phyloP scores from a whole-genome alignment of 2,113 vertebrate genomes.

The Alethe diademata region DNA sequence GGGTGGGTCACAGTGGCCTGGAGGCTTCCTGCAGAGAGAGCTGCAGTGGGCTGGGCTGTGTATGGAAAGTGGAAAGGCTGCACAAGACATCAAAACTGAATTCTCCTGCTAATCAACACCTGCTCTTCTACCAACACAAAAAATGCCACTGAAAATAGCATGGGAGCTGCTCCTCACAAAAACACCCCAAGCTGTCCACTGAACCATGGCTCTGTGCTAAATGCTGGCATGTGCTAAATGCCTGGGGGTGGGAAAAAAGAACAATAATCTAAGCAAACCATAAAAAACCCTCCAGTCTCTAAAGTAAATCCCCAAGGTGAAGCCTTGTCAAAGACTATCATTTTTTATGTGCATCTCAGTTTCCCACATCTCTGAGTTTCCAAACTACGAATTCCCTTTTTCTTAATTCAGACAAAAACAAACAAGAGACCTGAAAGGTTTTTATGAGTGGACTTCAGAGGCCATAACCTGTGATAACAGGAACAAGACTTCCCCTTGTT shows the following conservation, averaged over 20 bases:
- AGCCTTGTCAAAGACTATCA: background rate
- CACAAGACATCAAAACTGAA: background rate
- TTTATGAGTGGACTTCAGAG: background rate
- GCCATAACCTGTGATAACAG: background rate
- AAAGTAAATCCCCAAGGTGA: background rate
- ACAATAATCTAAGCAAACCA: background rate
- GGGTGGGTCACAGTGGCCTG: rapidly evolving
- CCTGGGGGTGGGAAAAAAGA: background rate
- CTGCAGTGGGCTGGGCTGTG: background rate
- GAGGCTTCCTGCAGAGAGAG: background rate
- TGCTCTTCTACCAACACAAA: background rate
- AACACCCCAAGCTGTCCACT: background rate
- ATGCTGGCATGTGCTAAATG: background rate
- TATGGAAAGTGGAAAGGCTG: background rate
- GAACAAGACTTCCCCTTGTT: background rate
- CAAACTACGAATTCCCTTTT: background rate
- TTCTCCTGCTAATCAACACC: background rate
- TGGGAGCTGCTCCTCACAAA: background rate
- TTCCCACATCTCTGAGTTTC: background rate
- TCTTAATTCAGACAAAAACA: background rate
- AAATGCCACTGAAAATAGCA: background rate
- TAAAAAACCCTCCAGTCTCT: background rate
- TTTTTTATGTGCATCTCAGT: background rate
- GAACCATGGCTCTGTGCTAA: background rate
- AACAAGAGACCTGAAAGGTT: background rate